Evolutionary conservation across 2,888 invertebrate species (phyloP).

Genomic region (Stictocephala bisonia): DNA sequence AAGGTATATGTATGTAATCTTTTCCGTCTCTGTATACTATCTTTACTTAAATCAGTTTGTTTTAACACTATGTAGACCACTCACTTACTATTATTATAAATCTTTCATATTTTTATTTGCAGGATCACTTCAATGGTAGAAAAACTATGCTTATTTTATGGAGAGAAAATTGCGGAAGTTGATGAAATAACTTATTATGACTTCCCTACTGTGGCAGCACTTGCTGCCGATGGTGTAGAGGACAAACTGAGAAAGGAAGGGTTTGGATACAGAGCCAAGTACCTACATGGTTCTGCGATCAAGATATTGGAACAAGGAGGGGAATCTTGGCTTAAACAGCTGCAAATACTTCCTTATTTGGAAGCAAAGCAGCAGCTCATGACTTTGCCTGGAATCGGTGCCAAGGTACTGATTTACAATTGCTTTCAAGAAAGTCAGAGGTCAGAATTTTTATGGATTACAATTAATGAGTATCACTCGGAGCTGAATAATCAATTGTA

Average conservation of each 20-base stretch:
- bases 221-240: constrained; percentile 76
- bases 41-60: too few species aligned
- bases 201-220: constrained; percentile 79
- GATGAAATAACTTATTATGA: constrained; percentile 75
- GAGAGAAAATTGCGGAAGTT: constrained; percentile 76
- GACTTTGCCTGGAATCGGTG: constrained; percentile 88
- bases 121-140: constrained; percentile 95
- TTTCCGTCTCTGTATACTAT: too few species aligned
- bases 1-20: too few species aligned
- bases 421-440: too few species aligned
- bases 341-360: constrained; percentile 76
- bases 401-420: too few species aligned
- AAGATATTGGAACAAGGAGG: constrained; percentile 78
- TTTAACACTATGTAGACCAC: too few species aligned
- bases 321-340: constrained; percentile 75
- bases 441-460: too few species aligned
- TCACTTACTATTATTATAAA: too few species aligned
- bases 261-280: constrained; percentile 90
- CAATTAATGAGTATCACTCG: too few species aligned
- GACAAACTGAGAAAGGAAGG: constrained; percentile 75
- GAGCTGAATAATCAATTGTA: neutral
- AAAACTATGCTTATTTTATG: constrained; percentile 84
- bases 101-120: constrained; percentile 56
- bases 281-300: constrained; percentile 79
- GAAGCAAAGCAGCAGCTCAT: constrained; percentile 80